Evolutionary conservation across 2,888 invertebrate genomes (phyloP).

Genomic region (Sesia bembeciformis): DNA sequence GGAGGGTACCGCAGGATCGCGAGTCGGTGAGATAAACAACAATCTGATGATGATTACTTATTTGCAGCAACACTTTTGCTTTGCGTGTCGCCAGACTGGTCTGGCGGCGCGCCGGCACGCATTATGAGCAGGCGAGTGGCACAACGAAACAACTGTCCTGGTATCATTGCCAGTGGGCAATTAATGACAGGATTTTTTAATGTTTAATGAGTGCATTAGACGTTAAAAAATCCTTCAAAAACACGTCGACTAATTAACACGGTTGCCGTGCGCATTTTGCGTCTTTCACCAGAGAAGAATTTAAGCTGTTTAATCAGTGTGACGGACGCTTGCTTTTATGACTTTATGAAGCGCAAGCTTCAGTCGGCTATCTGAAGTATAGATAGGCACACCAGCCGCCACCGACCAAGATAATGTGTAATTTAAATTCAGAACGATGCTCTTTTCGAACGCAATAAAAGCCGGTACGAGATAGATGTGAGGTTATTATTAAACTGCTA

Average conservation of each 20-base stretch:
- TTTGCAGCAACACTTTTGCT: conserved; percentile 12
- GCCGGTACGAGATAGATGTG: conserved; percentile 27
- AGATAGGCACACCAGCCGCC: conserved; percentile 24
- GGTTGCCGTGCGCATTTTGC: conserved; percentile 34
- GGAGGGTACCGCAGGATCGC: no score
- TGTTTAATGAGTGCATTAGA: conserved; percentile 17
- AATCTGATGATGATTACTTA: no score
- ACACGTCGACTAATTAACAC: conserved; percentile 37
- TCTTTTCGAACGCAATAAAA: conserved; percentile 26
- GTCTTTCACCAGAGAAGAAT: conserved; percentile 35
- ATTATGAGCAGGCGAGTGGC: conserved; percentile 35
- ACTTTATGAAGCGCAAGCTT: conserved; percentile 34
- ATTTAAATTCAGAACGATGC: conserved; percentile 53
- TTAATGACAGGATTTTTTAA: no score
- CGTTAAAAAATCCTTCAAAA: conserved; percentile 37
- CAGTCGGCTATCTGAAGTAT: conserved; percentile 6
- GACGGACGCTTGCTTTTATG: conserved; percentile 31
- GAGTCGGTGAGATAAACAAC: no score
- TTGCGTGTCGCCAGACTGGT: conserved; percentile 33
- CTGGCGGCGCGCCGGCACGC: conserved; percentile 29
- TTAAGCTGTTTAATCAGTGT: conserved; percentile 21
- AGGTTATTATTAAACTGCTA: conserved; percentile 19
- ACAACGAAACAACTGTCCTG: conserved; percentile 31
- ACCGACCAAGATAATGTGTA: conserved; percentile 42
- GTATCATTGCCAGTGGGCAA: conserved; percentile 28